phyloP scores from a whole-genome alignment of 2,113 vertebrate genomes.

The Trochalopteron elliotii region DNA sequence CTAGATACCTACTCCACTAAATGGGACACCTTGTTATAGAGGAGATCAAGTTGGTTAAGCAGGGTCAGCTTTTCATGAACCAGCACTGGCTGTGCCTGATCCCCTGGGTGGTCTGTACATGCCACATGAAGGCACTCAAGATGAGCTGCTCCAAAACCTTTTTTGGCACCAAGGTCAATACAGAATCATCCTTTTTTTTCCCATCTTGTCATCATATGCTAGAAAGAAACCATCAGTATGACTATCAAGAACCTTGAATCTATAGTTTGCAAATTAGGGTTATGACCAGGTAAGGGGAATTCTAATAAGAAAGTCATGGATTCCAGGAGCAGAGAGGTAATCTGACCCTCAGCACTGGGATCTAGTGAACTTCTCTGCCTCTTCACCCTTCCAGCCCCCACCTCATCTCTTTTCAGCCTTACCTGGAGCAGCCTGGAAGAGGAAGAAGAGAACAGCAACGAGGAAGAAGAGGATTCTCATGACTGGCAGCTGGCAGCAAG shows the following conservation, averaged over 20 bases:
- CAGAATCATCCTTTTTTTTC: not conserved
- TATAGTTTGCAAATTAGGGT: not conserved
- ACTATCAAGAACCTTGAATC: not conserved
- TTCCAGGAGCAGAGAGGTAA: not conserved
- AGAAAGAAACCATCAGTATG: not conserved
- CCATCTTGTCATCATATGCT: not conserved
- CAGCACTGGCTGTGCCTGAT: fast-evolving
- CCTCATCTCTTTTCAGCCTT: not conserved
- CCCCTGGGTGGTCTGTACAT: not conserved
- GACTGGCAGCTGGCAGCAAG: not conserved
- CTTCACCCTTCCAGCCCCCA: not conserved
- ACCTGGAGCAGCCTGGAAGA: conserved; percentile 56
- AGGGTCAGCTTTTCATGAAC: not conserved
- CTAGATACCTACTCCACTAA: not conserved
- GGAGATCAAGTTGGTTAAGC: not conserved
- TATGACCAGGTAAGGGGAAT: not conserved
- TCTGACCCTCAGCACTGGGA: not conserved
- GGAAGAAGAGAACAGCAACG: conserved; percentile 36
- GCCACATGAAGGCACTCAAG: not conserved
- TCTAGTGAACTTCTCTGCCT: not conserved
- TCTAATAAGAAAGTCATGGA: not conserved
- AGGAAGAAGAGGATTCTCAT: conserved; percentile 62
- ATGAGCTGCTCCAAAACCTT: not conserved
- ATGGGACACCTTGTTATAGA: not conserved
- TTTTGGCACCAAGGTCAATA: not conserved